Evolutionary conservation across 1,140 invertebrate genomes (phyloP).

Genomic region (Bemisia tabaci): DNA sequence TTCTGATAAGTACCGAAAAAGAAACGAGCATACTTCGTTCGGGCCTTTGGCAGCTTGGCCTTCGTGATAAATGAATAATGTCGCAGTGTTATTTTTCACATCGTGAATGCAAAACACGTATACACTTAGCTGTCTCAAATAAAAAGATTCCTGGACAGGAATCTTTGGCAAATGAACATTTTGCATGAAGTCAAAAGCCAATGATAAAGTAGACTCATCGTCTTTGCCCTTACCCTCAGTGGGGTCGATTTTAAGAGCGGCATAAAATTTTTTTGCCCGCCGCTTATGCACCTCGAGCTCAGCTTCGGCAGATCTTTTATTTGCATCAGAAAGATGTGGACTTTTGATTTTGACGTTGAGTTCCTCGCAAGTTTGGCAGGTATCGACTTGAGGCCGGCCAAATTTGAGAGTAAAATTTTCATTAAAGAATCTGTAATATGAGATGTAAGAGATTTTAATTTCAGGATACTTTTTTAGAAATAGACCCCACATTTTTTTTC

Average conservation of each 20-base stretch:
- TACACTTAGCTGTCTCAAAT: constrained; percentile 25
- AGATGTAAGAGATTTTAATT: constrained; percentile 1
- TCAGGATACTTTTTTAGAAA: constrained; percentile 3
- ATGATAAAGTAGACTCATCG: constrained; percentile 15
- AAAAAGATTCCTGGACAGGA: constrained; percentile 21
- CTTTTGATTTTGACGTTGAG: constrained; percentile 14
- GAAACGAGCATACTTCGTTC: constrained; percentile 24
- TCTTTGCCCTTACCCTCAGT: constrained; percentile 15
- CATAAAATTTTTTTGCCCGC: constrained; percentile 23
- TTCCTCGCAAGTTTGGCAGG: constrained; percentile 13
- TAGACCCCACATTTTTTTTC: constrained; percentile 5
- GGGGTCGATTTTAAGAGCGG: constrained; percentile 18
- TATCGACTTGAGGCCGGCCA: constrained; percentile 19
- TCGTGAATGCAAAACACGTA: constrained; percentile 25
- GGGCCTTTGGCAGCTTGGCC: constrained; percentile 20
- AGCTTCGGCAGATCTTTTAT: constrained; percentile 23
- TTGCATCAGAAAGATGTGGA: constrained; percentile 17
- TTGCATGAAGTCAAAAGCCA: constrained; percentile 28
- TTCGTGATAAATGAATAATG: constrained; percentile 24
- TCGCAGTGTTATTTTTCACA: constrained; percentile 19
- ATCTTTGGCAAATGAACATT: constrained; percentile 23
- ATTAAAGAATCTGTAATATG: constrained; percentile 16
- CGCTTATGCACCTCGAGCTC: constrained; percentile 23
- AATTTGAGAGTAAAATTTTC: constrained; percentile 20
- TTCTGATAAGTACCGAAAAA: constrained; percentile 22